These are phyloP conservation scores for Anthopleura sola DNA, from an alignment of 64 coral and sea anemone genomes.

Conservation along the genomic window DNA sequence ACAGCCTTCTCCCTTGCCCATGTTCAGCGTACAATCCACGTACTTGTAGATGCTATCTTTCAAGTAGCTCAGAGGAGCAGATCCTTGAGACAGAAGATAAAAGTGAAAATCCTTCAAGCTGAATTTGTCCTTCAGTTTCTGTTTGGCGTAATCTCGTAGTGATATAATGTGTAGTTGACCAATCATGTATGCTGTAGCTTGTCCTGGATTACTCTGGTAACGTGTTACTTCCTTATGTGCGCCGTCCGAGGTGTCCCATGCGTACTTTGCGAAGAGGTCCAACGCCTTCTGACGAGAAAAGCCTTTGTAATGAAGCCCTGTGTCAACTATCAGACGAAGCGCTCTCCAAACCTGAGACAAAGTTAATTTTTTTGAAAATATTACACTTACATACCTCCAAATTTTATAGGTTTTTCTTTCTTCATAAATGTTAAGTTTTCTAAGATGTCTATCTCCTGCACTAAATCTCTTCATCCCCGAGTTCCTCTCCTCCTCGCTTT, in stretches of 20 bases:
- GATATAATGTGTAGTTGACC: slow-evolving; percentile 55
- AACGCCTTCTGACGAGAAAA: slow-evolving; percentile 34
- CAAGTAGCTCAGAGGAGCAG: slow-evolving; percentile 50
- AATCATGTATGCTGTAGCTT: slow-evolving; percentile 64
- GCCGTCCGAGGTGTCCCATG: slow-evolving; percentile 49
- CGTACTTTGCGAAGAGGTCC: slow-evolving; percentile 28
- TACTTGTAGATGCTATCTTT: slow-evolving; percentile 46
- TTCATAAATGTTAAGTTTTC: too few relatives aligned
- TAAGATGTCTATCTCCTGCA: too few relatives aligned
- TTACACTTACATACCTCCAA: too few relatives aligned
- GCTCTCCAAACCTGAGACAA: slow-evolving; percentile 50
- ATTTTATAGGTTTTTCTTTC: too few relatives aligned
- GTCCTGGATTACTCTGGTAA: slow-evolving; percentile 55
- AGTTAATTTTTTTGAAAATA: too few relatives aligned
- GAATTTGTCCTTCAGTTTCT: slow-evolving; percentile 35
- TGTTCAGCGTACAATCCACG: slow-evolving; percentile 35
- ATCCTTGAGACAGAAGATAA: slow-evolving; percentile 55
- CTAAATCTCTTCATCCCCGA: too few relatives aligned
- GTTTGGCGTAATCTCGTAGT: slow-evolving; percentile 39
- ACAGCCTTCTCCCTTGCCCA: slow-evolving; percentile 28
- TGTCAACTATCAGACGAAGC: slow-evolving; percentile 57
- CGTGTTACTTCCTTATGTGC: slow-evolving; percentile 51
- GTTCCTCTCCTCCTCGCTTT: too few relatives aligned
- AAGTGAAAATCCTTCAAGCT: slow-evolving; percentile 56
- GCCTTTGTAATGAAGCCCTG: slow-evolving; percentile 48